Base-by-base conservation (phyloP, 1,140 invertebrate species). In the Diabrotica undecimpunctata region DNA sequence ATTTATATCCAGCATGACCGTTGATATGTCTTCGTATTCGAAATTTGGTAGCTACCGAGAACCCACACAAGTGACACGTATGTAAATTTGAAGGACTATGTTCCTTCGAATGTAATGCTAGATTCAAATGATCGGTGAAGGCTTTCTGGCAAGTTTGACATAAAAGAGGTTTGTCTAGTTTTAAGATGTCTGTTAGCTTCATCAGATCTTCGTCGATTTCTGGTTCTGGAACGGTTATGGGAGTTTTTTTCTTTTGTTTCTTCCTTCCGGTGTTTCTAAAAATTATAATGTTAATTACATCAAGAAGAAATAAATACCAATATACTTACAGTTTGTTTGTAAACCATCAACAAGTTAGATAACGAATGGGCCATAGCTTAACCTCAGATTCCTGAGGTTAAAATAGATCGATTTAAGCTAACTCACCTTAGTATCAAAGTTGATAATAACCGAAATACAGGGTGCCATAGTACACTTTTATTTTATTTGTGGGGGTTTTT, bases 11-110 rank as follows among this genome's bases (percentile, higher is more conserved):
- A 9, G 35, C 8, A 36, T 62, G 61, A 41, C 25, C 53, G 11
- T 54, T 35, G 7, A 62, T 54, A 11, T 62, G 61, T 54, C 61
- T 37, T 39, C 38, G 25, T 50, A 62, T 62, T 39, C 53, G 61
- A 35, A 54, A 62, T 41, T 62, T 62, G 6, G 53, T 37, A 9
- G 35, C 52, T 0, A 54, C 51, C 6, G 35, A 13, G 37, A 62
- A 62, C n/a, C 8, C n/a, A 12, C 61, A 62, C 11, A 62, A 12
- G 36, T 62, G 61, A 52, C 61, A 62, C n/a, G 25, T 54, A 25
- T 39, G 52, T 8, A n/a, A 4, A 7, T 54, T 54, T 11, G 7
- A 5, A 5, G 7, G 10, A 25, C 46, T 61, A 35, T 62, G 61
- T 12, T 54, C 54, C 12, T 54, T 62, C 10, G 61, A 62, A 41